These are phyloP conservation scores for Oncorhynchus kisutch DNA, from an alignment of 2,113 vertebrate species.

Conservation along the genomic window DNA sequence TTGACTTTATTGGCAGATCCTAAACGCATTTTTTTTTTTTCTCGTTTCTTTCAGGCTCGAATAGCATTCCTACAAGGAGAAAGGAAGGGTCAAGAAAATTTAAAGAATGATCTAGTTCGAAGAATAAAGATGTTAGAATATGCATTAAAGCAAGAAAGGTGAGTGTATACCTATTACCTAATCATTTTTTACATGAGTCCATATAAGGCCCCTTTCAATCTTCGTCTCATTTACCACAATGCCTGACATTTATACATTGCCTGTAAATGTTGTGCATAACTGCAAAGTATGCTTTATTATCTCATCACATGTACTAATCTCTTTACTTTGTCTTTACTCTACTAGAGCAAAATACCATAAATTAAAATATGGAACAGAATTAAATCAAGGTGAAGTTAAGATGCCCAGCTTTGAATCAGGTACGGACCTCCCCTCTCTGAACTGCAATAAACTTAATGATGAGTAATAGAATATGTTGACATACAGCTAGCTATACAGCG, in stretches of 20 bases:
- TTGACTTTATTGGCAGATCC: no score
- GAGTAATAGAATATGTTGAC: background rate
- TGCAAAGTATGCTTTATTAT: background rate
- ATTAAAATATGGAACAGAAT: slow-evolving; percentile 98
- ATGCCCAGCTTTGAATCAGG: slow-evolving; percentile 97
- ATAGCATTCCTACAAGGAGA: slow-evolving; percentile 99
- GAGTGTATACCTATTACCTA: slow-evolving; percentile 48
- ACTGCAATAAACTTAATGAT: background rate
- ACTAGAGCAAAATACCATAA: slow-evolving; percentile 98
- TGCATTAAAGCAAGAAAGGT: slow-evolving; percentile 98
- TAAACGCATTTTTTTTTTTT: background rate
- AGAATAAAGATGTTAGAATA: slow-evolving; percentile 99
- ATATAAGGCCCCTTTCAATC: no score
- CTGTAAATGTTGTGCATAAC: no score
- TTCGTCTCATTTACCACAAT: background rate
- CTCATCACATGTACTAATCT: background rate
- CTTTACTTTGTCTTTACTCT: slow-evolving; percentile 17
- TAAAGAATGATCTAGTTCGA: slow-evolving; percentile 99
- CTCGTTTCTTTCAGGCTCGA: slow-evolving; percentile 84
- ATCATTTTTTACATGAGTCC: no score
- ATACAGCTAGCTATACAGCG: background rate
- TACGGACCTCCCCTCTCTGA: slow-evolving; percentile 45
- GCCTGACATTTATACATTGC: background rate
- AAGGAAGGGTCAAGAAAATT: slow-evolving; percentile 98
- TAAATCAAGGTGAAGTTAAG: slow-evolving; percentile 97